Base-by-base conservation (phyloP, 2,888 invertebrate genomes). In the Artemia sinica region DNA sequence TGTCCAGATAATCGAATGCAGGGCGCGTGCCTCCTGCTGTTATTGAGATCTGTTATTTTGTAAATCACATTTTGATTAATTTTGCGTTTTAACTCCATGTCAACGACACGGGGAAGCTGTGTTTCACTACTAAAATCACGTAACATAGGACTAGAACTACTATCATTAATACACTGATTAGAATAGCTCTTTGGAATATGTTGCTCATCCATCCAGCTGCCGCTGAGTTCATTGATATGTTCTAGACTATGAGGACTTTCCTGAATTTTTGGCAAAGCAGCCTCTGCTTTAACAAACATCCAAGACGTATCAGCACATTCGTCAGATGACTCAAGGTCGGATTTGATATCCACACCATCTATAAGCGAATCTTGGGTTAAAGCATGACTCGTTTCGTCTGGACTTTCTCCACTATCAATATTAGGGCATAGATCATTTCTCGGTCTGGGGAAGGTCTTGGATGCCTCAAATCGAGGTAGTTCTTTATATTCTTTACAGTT, bases 211-310 rank as follows among this genome's bases (percentile, higher is more conserved):
- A 18, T 58, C 63, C 63, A 58, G 11, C 28, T 28, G 11, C 28
- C 63, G 9, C 63, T 28, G 9, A 58, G n/a, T 58, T 58, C 14
- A 58, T 58, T 28, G 28, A 58, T 58, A 28, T 58, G 63, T 28
- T 58, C 63, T n/a, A 58, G 63, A 58, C 63, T 58, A 28, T 58
- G 63, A 18, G 63, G 63, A 58, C 63, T 58, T 28, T 58, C 63
- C 28, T 58, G 14, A 9, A 58, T 58, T 18, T 11, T 28, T 28
- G 63, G 63, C 8, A 58, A 28, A 8, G 63, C 28, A 10, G 63
- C 9, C 28, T 58, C 63, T n/a, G 63, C 14, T 58, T 58, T 58
- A n/a, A 58, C 8, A 8, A 58, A 58, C 28, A 58, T 18, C 63
- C 63, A 58, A 8, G 63, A 58, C 10, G n/a, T 11, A n/a, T 58